Evolutionary conservation across 2,888 invertebrate species (phyloP).

Genomic region (Epinotia demarniana): DNA sequence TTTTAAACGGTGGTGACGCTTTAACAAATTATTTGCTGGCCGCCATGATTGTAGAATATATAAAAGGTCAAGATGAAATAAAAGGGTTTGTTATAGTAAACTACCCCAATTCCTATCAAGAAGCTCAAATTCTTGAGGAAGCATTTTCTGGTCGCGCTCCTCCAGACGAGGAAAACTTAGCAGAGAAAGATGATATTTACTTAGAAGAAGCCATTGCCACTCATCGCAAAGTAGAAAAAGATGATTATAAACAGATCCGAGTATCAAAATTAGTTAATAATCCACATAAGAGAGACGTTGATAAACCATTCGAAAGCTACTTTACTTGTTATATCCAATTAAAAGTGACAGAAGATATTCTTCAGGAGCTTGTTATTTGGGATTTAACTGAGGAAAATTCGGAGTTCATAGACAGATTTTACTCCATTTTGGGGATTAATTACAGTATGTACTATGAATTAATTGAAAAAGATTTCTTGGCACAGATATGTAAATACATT

Average conservation of each 20-base stretch:
- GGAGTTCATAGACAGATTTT: constrained; percentile 84
- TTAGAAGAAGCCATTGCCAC: constrained; percentile 72
- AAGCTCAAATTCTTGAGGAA: constrained; percentile 86
- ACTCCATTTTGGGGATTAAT: constrained; percentile 83
- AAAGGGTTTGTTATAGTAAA: constrained; percentile 87
- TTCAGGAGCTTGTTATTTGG: constrained; percentile 74
- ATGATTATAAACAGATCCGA: constrained; percentile 67
- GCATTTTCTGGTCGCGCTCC: constrained; percentile 81
- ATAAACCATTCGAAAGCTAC: constrained; percentile 79
- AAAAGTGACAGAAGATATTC: constrained; percentile 72
- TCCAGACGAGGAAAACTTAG: constrained; percentile 68
- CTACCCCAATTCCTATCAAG: constrained; percentile 84
- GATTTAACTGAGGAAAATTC: constrained; percentile 73
- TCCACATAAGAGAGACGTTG: constrained; percentile 70
- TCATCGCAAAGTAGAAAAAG: constrained; percentile 69
- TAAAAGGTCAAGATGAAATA: constrained; percentile 77
- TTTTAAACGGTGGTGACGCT: constrained; percentile 80
- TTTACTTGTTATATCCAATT: constrained; percentile 85
- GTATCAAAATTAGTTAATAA: constrained; percentile 82
- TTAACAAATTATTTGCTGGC: constrained; percentile 83
- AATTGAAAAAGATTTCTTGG: constrained; percentile 82
- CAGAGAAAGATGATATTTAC: constrained; percentile 73
- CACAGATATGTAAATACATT: constrained; percentile 77
- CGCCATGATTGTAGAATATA: constrained; percentile 85
- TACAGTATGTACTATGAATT: constrained; percentile 84